phyloP scores from a whole-genome alignment of 1,140 invertebrate genomes.

The Matsumurasca onukii region DNA sequence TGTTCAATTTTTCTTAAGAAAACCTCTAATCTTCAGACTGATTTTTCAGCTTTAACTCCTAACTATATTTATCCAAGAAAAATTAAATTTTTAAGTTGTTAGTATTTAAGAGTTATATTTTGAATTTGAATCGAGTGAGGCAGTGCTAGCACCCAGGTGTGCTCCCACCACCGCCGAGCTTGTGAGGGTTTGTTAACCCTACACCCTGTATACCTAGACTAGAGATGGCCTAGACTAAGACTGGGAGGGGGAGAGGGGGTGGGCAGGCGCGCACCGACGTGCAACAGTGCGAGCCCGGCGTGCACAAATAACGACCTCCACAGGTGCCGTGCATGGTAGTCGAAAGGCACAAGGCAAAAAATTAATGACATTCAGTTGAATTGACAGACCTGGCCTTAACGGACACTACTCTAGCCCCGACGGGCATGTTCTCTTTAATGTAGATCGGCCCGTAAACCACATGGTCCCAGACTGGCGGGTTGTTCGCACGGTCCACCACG shows the following conservation, averaged over 20 bases:
- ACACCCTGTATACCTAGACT: background rate
- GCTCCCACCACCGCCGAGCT: background rate
- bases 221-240: background rate
- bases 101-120: background rate
- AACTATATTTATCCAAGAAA: too few relatives aligned
- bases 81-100: background rate
- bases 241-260: slow-evolving; percentile 9
- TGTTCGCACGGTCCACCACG: slow-evolving; percentile 95
- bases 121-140: background rate
- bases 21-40: too few relatives aligned
- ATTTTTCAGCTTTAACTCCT: too few relatives aligned
- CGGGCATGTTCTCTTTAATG: slow-evolving; percentile 95
- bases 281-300: slow-evolving; percentile 36
- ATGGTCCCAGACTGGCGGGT: slow-evolving; percentile 96
- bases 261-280: slow-evolving; percentile 30
- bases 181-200: background rate
- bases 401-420: slow-evolving; percentile 94
- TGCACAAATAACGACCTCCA: slow-evolving; percentile 39
- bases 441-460: slow-evolving; percentile 93
- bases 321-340: slow-evolving; percentile 40
- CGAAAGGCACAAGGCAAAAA: slow-evolving; percentile 35
- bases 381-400: slow-evolving; percentile 94
- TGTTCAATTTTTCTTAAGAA: too few relatives aligned
- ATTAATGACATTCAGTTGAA: slow-evolving; percentile 27
- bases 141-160: background rate